These are phyloP conservation scores for Venustaconcha ellipsiformis DNA, from an alignment of 1,140 invertebrate species.

Conservation along the genomic window DNA sequence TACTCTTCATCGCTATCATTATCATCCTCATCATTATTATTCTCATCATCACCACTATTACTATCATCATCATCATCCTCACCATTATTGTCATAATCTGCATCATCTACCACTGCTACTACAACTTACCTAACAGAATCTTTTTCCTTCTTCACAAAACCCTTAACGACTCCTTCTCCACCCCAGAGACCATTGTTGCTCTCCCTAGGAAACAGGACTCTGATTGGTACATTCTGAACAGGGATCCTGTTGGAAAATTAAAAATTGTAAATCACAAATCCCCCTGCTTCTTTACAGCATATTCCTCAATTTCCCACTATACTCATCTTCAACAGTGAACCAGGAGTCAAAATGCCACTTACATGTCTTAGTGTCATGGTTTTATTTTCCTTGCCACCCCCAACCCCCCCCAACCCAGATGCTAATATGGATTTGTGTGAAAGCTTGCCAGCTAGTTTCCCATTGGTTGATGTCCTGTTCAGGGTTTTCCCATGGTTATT, in stretches of 20 bases:
- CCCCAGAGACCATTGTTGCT: conserved; percentile 92
- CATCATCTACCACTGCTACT: not conserved
- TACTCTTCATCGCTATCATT: not conserved
- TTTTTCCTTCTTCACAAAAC: conserved; percentile 76
- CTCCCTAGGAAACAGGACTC: conserved; percentile 83
- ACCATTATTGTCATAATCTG: not conserved
- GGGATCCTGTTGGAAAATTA: conserved; percentile 30
- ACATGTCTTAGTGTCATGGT: too few species aligned
- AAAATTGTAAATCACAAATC: too few species aligned
- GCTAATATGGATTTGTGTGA: too few species aligned
- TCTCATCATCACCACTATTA: not conserved
- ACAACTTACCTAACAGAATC: not conserved
- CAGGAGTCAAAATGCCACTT: too few species aligned
- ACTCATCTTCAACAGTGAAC: too few species aligned
- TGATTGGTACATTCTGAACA: conserved; percentile 72
- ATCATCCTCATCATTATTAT: not conserved
- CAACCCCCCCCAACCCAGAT: too few species aligned
- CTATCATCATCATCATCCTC: not conserved
- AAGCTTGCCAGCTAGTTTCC: too few species aligned
- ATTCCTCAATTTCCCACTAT: too few species aligned
- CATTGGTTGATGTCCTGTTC: too few species aligned
- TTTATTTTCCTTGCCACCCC: too few species aligned
- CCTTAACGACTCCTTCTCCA: conserved; percentile 94
- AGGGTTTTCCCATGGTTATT: too few species aligned
- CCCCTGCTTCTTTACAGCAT: too few species aligned